Base-by-base conservation (phyloP, 2,113 vertebrate species). In the Phoenicopterus ruber region DNA sequence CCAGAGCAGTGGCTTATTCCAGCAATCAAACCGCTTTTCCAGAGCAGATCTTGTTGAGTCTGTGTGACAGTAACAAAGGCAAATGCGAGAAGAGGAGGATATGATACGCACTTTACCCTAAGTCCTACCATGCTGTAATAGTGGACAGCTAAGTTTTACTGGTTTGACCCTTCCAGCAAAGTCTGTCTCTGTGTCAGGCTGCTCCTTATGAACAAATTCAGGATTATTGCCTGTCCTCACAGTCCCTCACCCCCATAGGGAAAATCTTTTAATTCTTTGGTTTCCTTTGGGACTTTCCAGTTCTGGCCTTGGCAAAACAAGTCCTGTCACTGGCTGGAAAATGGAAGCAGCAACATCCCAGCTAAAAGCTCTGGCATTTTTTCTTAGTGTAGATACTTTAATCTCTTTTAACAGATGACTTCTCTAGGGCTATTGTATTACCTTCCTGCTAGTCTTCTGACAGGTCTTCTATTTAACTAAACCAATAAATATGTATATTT, bases 381-480 rank as follows among this genome's bases (percentile, higher is more conserved):
- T 90, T 81, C 36, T 86, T 71, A 58, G n/a, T 83, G 44, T 50
- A 66, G 78, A 59, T 86, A 90, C 46, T 96, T 83, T 83, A 67
- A 88, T 93, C 24, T 90, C 80, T 92, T 83, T 73, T 81, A 94
- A 86, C 20, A 86, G 59, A 93, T 84, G 24, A 88, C 29, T 29
- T 91, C 52, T 96, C 38, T n/a, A 76, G 32, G 58, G 6, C 54
- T 96, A 73, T 82, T 82, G 3, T 94, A 88, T 90, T 90, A 71
- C 44, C 55, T 71, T 81, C 44, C 90, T 90, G 42, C n/a, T 88
- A 67, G 82, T 81, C 40, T 93, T 77, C 59, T 92, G 94, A 81
- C 72, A 94, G 71, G 62, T 49, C 87, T 94, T 96, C 85, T 86
- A 36, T 95, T 95, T 88, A 90, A 67, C 55, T 81, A 88, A 94